These are phyloP conservation scores for Choristoneura fumiferana DNA, from an alignment of 1,140 invertebrate species.

Conservation along the genomic window DNA sequence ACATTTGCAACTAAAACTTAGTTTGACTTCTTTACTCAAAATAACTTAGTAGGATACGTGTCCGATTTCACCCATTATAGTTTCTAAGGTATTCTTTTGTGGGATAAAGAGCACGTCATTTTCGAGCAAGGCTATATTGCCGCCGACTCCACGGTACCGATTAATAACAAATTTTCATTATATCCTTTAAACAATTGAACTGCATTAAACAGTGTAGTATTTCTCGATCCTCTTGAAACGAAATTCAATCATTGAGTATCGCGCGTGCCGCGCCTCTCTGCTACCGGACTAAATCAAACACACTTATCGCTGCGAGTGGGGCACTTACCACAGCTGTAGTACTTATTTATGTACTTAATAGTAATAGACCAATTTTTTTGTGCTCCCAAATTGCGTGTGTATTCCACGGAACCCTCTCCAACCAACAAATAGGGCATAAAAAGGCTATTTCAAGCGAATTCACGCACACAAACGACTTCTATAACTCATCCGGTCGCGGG, in stretches of 20 bases:
- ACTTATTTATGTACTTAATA: background rate
- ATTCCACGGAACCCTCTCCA: slow-evolving; percentile 25
- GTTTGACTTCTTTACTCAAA: too few relatives aligned
- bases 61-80: too few relatives aligned
- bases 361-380: slow-evolving; percentile 14
- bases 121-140: too few relatives aligned
- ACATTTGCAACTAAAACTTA: too few relatives aligned
- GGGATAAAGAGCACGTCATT: too few relatives aligned
- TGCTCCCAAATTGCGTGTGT: slow-evolving; percentile 24
- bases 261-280: background rate
- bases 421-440: slow-evolving; percentile 38
- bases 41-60: too few relatives aligned
- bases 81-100: too few relatives aligned
- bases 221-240: background rate
- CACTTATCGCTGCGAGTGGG: background rate
- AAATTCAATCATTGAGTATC: background rate
- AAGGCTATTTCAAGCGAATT: slow-evolving; percentile 46
- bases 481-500: slow-evolving; percentile 50
- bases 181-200: background rate
- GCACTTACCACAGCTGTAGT: background rate
- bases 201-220: background rate
- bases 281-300: background rate
- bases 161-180: too few relatives aligned
- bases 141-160: too few relatives aligned
- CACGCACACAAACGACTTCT: slow-evolving; percentile 53